Conservation (phyloP, 1,140 invertebrate species). For the Drosophila nigrodunni region DNA sequence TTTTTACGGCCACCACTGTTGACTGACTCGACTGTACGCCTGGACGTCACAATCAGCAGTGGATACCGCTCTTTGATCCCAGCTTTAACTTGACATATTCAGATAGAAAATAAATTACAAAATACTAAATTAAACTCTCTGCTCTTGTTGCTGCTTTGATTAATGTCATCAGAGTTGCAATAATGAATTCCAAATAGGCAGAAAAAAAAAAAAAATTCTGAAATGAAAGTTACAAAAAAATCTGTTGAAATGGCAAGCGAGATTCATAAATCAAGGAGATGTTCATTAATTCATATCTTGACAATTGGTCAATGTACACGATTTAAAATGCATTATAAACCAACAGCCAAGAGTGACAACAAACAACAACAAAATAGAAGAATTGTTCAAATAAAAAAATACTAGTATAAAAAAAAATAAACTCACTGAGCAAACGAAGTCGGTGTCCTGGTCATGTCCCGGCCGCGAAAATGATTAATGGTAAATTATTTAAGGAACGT, state of each 20-base stretch:
- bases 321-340: slow-evolving; percentile 72
- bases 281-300: slow-evolving; percentile 70
- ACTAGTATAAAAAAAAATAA: slow-evolving; percentile 10
- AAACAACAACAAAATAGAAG: slow-evolving; percentile 24
- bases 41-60: too few relatives aligned
- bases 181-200: slow-evolving; percentile 49
- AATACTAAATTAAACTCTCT: too few relatives aligned
- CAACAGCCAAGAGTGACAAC: slow-evolving; percentile 28
- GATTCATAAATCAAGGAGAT: slow-evolving; percentile 64
- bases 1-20: too few relatives aligned
- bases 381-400: slow-evolving; percentile 13
- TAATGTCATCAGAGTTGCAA: slow-evolving; percentile 44
- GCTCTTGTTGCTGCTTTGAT: slow-evolving; percentile 39
- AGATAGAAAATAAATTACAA: too few relatives aligned
- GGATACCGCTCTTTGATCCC: neutral
- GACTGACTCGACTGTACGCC: too few relatives aligned
- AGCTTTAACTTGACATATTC: neutral
- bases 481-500: slow-evolving; percentile 69
- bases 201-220: slow-evolving; percentile 17
- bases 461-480: slow-evolving; percentile 71
- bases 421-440: slow-evolving; percentile 4
- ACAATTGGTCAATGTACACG: slow-evolving; percentile 74
- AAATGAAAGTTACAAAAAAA: slow-evolving; percentile 31
- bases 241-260: slow-evolving; percentile 11
- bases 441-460: slow-evolving; percentile 42